Evolutionary conservation across 2,888 invertebrate genomes (phyloP).

Genomic region (Nycteola revayana): DNA sequence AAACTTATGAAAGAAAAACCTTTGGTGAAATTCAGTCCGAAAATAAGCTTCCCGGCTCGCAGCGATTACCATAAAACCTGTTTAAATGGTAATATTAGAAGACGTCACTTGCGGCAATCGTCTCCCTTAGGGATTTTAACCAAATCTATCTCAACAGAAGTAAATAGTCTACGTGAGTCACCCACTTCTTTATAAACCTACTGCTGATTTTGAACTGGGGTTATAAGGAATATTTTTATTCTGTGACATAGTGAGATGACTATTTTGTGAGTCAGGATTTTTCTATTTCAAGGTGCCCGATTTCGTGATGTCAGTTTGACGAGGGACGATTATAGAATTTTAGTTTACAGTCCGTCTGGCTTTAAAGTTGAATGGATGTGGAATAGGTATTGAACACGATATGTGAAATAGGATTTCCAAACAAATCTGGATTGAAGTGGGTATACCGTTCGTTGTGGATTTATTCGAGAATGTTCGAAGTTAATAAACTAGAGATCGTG

Average conservation of each 20-base stretch:
- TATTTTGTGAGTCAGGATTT: slow-evolving; percentile 42
- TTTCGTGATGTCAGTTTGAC: slow-evolving; percentile 33
- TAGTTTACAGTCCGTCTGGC: slow-evolving; percentile 18
- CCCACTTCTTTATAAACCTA: slow-evolving; percentile 20
- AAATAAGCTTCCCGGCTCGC: slow-evolving; percentile 68
- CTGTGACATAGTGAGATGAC: slow-evolving; percentile 32
- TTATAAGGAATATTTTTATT: slow-evolving; percentile 5
- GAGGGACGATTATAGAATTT: slow-evolving; percentile 37
- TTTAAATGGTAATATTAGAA: slow-evolving; percentile 82
- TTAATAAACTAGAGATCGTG: too few relatives aligned
- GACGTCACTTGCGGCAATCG: slow-evolving; percentile 71
- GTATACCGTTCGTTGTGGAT: too few relatives aligned
- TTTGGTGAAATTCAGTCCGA: slow-evolving; percentile 66
- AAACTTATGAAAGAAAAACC: slow-evolving; percentile 68
- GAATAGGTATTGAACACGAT: slow-evolving; percentile 8
- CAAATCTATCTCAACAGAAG: slow-evolving; percentile 50
- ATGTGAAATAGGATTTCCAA: background rate
- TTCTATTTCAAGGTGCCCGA: slow-evolving; percentile 51
- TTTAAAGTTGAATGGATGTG: slow-evolving; percentile 17
- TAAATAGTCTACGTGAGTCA: slow-evolving; percentile 15
- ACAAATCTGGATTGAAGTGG: background rate
- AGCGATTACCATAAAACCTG: slow-evolving; percentile 80
- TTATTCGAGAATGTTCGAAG: too few relatives aligned
- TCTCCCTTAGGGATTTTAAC: slow-evolving; percentile 48
- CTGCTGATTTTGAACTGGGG: slow-evolving; percentile 7